Evolutionary conservation across 1,140 invertebrate species (phyloP).

Genomic region (Phocides pigmalion): DNA sequence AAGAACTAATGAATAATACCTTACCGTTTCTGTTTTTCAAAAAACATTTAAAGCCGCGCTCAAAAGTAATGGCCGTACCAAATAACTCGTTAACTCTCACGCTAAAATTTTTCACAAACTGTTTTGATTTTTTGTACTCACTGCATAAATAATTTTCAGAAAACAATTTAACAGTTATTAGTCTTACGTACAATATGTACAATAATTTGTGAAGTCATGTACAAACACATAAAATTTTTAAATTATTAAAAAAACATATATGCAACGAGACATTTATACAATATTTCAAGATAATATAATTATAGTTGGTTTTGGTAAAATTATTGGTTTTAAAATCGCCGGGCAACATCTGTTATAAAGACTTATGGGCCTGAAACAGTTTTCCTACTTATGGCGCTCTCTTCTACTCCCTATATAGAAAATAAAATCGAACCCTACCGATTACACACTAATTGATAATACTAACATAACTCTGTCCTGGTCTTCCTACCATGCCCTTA

Average conservation of each 20-base stretch:
- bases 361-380: background rate
- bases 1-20: conserved; percentile 29
- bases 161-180: no score
- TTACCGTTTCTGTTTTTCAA: background rate
- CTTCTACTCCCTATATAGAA: background rate
- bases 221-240: no score
- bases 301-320: no score
- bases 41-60: background rate
- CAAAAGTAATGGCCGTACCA: background rate
- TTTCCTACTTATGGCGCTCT: background rate
- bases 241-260: no score
- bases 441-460: conserved; percentile 10
- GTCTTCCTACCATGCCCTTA: conserved; percentile 27
- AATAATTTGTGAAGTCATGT: no score
- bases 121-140: background rate
- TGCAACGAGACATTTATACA: no score
- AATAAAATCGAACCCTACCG: conserved; percentile 1
- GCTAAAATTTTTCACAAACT: background rate
- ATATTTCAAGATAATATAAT: no score
- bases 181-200: no score
- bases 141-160: background rate
- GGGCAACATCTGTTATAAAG: no score
- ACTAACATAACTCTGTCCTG: conserved; percentile 10
- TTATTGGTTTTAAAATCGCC: no score
- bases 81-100: conserved; percentile 1